Conservation (phyloP, 2,113 vertebrate species). For the Dolichotis patagonum region DNA sequence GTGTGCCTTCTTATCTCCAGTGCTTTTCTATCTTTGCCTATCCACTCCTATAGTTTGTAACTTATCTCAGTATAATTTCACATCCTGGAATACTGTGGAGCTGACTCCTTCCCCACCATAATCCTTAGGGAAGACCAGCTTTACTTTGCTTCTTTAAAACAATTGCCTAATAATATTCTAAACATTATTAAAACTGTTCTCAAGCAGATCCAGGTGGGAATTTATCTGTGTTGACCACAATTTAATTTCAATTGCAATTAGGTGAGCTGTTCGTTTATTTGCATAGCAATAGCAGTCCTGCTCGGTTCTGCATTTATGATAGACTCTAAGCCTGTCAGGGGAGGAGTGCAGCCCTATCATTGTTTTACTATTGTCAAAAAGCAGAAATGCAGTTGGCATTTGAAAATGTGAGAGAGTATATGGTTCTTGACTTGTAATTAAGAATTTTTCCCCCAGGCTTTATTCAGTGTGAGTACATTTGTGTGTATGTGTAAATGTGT, state of each 20-base stretch:
- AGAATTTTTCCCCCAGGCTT: not conserved
- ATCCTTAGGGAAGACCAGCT: conserved; percentile 39
- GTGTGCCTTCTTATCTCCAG: no score
- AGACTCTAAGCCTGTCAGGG: not conserved
- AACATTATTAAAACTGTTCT: conserved; percentile 45
- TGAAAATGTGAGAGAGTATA: not conserved
- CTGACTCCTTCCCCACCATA: not conserved
- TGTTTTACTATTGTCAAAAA: not conserved
- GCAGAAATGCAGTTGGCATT: conserved; percentile 31
- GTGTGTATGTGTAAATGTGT: not conserved
- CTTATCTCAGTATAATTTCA: not conserved
- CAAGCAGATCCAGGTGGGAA: conserved; percentile 67
- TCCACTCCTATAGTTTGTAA: no score
- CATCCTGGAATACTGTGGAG: not conserved
- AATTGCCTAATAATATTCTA: conserved; percentile 39
- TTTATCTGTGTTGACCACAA: conserved; percentile 39
- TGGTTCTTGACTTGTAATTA: not conserved
- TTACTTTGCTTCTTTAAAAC: not conserved
- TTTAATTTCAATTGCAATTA: conserved; percentile 71
- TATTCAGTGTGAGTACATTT: not conserved
- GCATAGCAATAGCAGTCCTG: conserved; percentile 25
- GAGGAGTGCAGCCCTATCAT: not conserved
- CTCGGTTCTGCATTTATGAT: conserved; percentile 15
- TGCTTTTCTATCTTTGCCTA: no score
- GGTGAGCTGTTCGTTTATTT: conserved; percentile 67